Evolutionary conservation across 2,888 invertebrate genomes (phyloP).

Genomic region (Plemyria rubiginata): DNA sequence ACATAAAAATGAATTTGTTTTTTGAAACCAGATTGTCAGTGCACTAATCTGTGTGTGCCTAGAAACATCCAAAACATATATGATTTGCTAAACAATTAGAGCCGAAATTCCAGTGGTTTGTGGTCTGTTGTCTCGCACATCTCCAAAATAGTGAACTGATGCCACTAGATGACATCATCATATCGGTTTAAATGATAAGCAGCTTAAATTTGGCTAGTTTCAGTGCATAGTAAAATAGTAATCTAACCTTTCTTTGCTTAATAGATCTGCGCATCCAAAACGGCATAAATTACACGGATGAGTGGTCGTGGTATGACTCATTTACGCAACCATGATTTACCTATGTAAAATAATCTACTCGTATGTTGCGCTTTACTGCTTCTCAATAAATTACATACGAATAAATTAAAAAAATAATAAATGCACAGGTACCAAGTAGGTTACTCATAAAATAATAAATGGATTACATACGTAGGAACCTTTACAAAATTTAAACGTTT

Average conservation of each 20-base stretch:
- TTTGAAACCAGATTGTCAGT: too few species aligned
- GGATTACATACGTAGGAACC: neutral
- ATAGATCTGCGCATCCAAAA: constrained; percentile 4
- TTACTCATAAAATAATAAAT: neutral
- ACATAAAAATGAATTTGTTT: too few species aligned
- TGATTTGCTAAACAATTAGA: constrained; percentile 1
- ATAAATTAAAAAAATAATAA: too few species aligned
- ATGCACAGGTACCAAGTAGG: too few species aligned
- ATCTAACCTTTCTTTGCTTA: constrained; percentile 12
- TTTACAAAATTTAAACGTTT: neutral
- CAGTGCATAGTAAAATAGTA: constrained; percentile 3
- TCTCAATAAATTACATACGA: neutral
- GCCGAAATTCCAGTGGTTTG: constrained; percentile 13
- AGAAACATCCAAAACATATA: too few species aligned
- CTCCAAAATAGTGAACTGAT: neutral
- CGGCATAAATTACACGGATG: constrained; percentile 13
- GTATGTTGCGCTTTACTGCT: neutral
- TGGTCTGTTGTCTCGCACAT: constrained; percentile 2
- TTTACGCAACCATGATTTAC: neutral
- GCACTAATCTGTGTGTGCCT: too few species aligned
- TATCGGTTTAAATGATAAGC: constrained; percentile 9
- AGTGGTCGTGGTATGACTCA: constrained; percentile 7
- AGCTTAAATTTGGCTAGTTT: neutral
- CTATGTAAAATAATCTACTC: neutral
- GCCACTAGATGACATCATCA: constrained; percentile 14